phyloP scores from a whole-genome alignment of 2,888 invertebrate species.

The Apoderus coryli region DNA sequence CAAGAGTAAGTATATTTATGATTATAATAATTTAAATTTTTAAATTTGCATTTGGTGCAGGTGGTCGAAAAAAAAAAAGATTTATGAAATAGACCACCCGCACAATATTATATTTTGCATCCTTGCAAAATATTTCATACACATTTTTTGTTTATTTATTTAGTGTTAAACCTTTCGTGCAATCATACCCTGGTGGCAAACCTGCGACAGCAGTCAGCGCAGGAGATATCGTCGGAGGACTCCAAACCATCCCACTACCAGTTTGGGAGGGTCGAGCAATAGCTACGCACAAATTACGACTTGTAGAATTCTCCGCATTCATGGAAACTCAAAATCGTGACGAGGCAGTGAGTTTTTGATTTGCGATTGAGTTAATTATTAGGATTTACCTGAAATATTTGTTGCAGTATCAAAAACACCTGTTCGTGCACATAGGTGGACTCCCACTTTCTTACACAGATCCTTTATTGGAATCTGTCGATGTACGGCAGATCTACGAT shows the following conservation, averaged over 20 bases:
- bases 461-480: slow-evolving; percentile 90
- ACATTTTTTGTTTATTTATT: too few relatives aligned
- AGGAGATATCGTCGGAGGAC: slow-evolving; percentile 51
- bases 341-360: too few relatives aligned
- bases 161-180: slow-evolving; percentile 91
- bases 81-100: too few relatives aligned
- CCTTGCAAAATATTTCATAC: too few relatives aligned
- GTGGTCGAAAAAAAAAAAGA: too few relatives aligned
- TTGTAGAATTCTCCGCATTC: slow-evolving; percentile 96
- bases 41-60: too few relatives aligned
- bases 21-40: too few relatives aligned
- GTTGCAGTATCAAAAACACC: slow-evolving; percentile 87
- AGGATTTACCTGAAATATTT: too few relatives aligned
- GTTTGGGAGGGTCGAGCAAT: slow-evolving; percentile 93
- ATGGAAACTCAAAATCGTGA: slow-evolving; percentile 86
- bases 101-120: too few relatives aligned
- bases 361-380: too few relatives aligned
- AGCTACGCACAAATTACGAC: slow-evolving; percentile 89
- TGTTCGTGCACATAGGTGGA: slow-evolving; percentile 95
- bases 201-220: slow-evolving; percentile 65
- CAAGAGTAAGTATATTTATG: slow-evolving; percentile 81
- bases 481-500: slow-evolving; percentile 96
- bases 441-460: slow-evolving; percentile 77
- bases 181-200: slow-evolving; percentile 35
- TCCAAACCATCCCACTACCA: slow-evolving; percentile 55